phyloP scores from a whole-genome alignment of 92 coral and sea anemone genomes.

The Bergia sp. region DNA sequence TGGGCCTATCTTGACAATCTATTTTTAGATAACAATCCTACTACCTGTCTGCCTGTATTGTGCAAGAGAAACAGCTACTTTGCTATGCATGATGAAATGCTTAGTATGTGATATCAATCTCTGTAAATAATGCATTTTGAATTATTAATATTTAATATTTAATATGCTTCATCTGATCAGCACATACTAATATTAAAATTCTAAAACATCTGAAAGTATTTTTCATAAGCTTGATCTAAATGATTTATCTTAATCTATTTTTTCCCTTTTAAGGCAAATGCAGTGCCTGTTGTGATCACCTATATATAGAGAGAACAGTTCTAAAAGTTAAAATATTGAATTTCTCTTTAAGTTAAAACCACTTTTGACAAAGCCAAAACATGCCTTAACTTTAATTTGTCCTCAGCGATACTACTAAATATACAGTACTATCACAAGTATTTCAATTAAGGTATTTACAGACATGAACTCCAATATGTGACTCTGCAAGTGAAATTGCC shows the following conservation, averaged over 20 bases:
- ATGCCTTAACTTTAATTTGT: background rate
- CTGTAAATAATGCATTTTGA: background rate
- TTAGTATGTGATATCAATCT: background rate
- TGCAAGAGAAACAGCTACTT: background rate
- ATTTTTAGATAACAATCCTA: slow-evolving; percentile 1
- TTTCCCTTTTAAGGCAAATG: background rate
- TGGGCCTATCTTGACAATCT: background rate
- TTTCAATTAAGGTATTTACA: background rate
- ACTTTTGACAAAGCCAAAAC: background rate
- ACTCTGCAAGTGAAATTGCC: background rate
- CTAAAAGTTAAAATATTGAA: background rate
- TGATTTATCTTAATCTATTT: background rate
- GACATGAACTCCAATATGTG: background rate
- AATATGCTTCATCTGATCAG: background rate
- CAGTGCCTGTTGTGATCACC: background rate
- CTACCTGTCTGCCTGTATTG: background rate
- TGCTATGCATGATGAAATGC: slow-evolving; percentile 2
- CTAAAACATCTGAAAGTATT: background rate
- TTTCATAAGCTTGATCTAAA: background rate
- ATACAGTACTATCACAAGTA: background rate
- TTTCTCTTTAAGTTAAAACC: background rate
- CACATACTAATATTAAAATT: background rate
- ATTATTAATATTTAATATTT: background rate
- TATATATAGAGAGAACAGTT: background rate
- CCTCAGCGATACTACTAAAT: background rate